Evolutionary conservation across 2,113 vertebrate species (phyloP), one percentile per base, ranked within the genome.

Genomic region (Oenanthe oenanthe): DNA sequence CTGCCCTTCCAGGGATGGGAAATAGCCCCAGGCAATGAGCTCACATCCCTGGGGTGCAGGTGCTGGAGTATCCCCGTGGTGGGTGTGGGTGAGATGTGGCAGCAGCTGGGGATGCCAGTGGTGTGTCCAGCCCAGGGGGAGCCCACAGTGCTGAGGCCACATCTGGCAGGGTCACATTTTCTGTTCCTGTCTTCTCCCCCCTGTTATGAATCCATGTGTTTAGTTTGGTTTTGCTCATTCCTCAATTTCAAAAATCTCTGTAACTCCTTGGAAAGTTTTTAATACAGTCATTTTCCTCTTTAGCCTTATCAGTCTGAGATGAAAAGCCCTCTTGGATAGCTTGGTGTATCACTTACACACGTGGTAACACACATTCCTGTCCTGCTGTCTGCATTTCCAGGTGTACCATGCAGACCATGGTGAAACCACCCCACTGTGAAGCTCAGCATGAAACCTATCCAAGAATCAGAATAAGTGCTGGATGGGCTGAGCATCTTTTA

Each of bases 41-140:
- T 4, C 0, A 0, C 21, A 57, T 22, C 29, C 18, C 9, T 9
- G 12, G 29, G 13, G 16, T 28, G 32, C 40, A 38, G 22, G 17
- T 50, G 6, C 7, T 4, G 7, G 13, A 8, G 4, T 36, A 9
- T 4, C 6, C 40, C 24, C 25, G 1, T 15, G 40, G 7, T 48
- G 43, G n/a, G 36, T 26, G 2, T 13, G 7, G 4, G 13, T 1
- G 0, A 85, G 17, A 17, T 50, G 21, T 34, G 34, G 45, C 34
- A 84, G 34, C 3, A 2, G 10, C 28, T 66, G 11, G 28, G 28
- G 18, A 5, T 34, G 9, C 6, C 25, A 3, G 2, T 6, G 7
- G 4, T 9, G 24, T 4, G 3, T 5, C 13, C 4, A 25, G 19
- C 4, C 22, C 53, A 31, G 22, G 31, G 16, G 43, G 19, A 51